Base-by-base conservation (phyloP, 2,113 vertebrate species). In the Morone chrysops region DNA sequence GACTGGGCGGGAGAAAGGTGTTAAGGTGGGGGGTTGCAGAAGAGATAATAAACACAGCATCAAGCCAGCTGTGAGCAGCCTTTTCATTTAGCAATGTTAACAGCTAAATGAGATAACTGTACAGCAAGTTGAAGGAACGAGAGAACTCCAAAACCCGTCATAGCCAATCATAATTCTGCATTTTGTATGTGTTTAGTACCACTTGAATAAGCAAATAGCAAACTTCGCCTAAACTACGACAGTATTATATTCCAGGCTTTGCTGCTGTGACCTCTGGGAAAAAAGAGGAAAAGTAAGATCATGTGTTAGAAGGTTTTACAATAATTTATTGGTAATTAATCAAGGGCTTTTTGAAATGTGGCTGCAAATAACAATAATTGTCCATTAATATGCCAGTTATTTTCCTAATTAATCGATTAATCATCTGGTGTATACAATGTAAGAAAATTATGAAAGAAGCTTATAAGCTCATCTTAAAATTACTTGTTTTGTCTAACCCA, bases 71-170 rank as follows among this genome's bases (percentile, higher is more conserved):
- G 73, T 53, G 76, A 80, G 87, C 54, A 82, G 65, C 47, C 62
- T 78, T 88, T 89, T 89, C n/a, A 43, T 87, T 88, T 70, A 69
- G 66, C 67, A 47, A 41, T 53, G 13, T 82, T 69, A 69, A 88
- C 63, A 84, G 63, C 57, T 31, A 31, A 31, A 31, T 31, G 3
- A 47, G 13, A 47, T 75, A 70, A 81, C n/a, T 80, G 62, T 25
- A 62, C 60, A 60, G 48, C n/a, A 61, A 74, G 53, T 63, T 47
- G 11, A 38, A 72, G 25, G 22, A 14, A 59, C n/a, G 1, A 4
- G 16, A 16, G 14, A 48, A 31, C 31, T 31, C 45, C 45, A 54
- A 18, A 18, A 51, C 17, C 2, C 17, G 8, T 6, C 8, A 50
- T 56, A 17, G 22, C 7, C 31, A 20, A 56, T 17, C 13, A 56